Base-by-base conservation (phyloP, 2,113 vertebrate species). In the Bungarus multicinctus region DNA sequence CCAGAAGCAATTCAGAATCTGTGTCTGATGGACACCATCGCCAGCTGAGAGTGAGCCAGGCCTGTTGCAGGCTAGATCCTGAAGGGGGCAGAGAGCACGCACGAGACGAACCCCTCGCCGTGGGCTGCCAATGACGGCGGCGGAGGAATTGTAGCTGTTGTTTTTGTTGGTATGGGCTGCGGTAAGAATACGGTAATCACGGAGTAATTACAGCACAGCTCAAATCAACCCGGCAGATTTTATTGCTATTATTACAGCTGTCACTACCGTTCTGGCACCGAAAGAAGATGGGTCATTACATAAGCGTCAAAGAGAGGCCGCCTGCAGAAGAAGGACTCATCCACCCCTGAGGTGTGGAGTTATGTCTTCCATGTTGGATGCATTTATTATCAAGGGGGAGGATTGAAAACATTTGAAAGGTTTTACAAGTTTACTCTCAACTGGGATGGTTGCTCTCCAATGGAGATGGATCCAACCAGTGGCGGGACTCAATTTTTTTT, bases 161-260 rank as follows among this genome's bases (percentile, higher is more conserved):
- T 27, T 34, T 54, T 39, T 22, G 3, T 16, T 94, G 92, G 55
- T 86, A 94, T 0, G 6, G 69, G 93, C 93, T 95, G 95, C 94
- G 94, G 92, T 87, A 95, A 96, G 96, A 95, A 95, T 95, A 94
- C 87, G 95, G 95, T 96, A 97, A 97, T 97, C 97, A 96, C 0
- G 9, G 53, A 18, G 95, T 69, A 96, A 97, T 97, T 97, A 94
- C 0, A 34, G 94, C 1, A 6, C 95, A 94, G 92, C 94, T 94
- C 94, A 91, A 97, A 97, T 97, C 96, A 97, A 43, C 39, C 94
- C 47, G 85, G 95, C 92, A 95, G 95, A 97, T 96, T 93, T 69
- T 95, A 81, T 87, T 5, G 2, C 94, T 55, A 45, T 96, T 95
- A 96, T 95, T 85, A 27, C 9, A 3, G 86, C 93, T 95, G 95